Conservation (phyloP, 1,140 invertebrate genomes). For the Cylas formicarius region DNA sequence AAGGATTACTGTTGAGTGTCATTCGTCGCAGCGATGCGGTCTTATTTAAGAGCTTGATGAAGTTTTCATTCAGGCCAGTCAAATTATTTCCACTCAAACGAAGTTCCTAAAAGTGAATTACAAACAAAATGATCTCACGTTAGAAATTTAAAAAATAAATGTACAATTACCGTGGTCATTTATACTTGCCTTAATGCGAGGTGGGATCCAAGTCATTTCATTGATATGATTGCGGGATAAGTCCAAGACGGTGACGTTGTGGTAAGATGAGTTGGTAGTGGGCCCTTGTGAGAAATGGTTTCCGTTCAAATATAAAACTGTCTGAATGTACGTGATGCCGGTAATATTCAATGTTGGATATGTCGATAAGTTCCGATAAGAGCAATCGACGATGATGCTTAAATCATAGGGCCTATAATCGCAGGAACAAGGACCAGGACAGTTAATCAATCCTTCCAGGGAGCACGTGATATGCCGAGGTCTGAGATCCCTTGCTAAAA, state of each 20-base stretch:
- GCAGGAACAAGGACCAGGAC: slow-evolving; percentile 23
- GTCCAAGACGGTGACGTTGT: slow-evolving; percentile 23
- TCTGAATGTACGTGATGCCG: slow-evolving; percentile 2
- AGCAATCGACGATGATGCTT: slow-evolving; percentile 22
- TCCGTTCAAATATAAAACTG: slow-evolving; percentile 14
- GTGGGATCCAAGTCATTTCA: slow-evolving; percentile 25
- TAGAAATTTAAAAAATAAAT: too few relatives aligned
- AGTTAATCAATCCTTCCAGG: slow-evolving; percentile 4
- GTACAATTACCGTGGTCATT: too few relatives aligned
- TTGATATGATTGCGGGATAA: slow-evolving; percentile 24
- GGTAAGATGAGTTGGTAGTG: slow-evolving; percentile 10
- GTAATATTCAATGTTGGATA: slow-evolving; percentile 12
- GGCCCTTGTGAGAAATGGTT: slow-evolving; percentile 8
- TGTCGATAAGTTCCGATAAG: slow-evolving; percentile 9
- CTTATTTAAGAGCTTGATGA: slow-evolving; percentile 23
- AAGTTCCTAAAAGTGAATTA: slow-evolving; percentile 23
- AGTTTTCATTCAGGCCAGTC: slow-evolving; percentile 15
- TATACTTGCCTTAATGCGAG: slow-evolving; percentile 23
- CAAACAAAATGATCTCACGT: background rate
- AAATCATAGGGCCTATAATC: slow-evolving; percentile 10
- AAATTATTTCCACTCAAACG: slow-evolving; percentile 29
- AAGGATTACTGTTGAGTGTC: slow-evolving; percentile 32
- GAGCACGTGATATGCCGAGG: slow-evolving; percentile 18
- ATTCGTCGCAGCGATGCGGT: slow-evolving; percentile 16
- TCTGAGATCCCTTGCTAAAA: slow-evolving; percentile 11